Percentiles rank a stretch among this genome's conserved stretches.
These are phyloP conservation scores for Balanococcus diminutus DNA, from an alignment of 2,888 invertebrate species.

Conservation along the genomic window DNA sequence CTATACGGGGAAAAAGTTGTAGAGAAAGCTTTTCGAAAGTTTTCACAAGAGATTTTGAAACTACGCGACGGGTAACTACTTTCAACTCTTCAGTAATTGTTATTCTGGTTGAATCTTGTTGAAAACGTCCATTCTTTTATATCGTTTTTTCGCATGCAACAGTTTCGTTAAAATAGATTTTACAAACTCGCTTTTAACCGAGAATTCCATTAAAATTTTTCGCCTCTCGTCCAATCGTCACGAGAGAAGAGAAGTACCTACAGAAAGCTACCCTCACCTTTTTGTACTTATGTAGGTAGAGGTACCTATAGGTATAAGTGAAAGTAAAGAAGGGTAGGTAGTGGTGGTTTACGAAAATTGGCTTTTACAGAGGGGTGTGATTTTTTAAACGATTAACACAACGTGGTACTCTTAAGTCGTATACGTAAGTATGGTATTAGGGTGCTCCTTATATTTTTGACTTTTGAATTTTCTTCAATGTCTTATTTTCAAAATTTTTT, in stretches of 20 bases:
- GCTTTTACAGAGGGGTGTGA: no score
- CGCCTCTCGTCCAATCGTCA: not conserved
- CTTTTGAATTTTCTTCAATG: no score
- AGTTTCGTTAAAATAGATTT: slow-evolving; percentile 29
- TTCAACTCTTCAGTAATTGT: slow-evolving; percentile 36
- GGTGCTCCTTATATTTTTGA: no score
- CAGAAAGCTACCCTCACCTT: no score
- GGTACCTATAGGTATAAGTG: no score
- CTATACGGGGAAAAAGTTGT: slow-evolving; percentile 12
- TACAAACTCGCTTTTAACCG: slow-evolving; percentile 8
- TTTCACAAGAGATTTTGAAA: slow-evolving; percentile 31
- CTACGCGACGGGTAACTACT: slow-evolving; percentile 27
- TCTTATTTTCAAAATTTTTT: no score
- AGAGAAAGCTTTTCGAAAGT: not conserved
- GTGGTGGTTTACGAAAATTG: not conserved
- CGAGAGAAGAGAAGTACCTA: not conserved
- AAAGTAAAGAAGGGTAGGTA: not conserved
- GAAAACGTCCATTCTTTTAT: slow-evolving; percentile 6
- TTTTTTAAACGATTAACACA: no score
- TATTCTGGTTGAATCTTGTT: slow-evolving; percentile 28
- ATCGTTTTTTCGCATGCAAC: slow-evolving; percentile 45
- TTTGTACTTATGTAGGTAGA: no score
- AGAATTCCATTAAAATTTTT: slow-evolving; percentile 27
- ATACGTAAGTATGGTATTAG: no score
- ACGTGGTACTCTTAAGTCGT: no score